Evolutionary conservation across 2,888 invertebrate genomes (phyloP).

Genomic region (Thera britannica): DNA sequence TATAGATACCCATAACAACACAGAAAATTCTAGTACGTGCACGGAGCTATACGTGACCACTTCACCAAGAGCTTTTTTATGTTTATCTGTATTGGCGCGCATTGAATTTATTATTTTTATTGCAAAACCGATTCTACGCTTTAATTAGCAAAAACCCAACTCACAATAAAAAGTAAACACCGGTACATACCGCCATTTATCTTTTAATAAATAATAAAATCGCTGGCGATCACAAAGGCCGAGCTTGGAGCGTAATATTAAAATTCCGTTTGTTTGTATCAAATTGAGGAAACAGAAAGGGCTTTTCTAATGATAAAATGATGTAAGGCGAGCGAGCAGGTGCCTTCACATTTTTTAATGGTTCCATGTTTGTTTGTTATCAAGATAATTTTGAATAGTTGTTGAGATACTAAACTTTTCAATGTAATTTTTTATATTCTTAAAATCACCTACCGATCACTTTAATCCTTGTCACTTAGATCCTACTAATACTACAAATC

Average conservation of each 20-base stretch:
- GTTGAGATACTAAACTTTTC: neutral
- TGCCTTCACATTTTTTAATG: neutral
- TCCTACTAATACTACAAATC: too few species aligned
- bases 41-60: too few species aligned
- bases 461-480: too few species aligned
- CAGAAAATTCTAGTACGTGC: too few species aligned
- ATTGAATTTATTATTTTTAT: neutral
- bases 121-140: neutral
- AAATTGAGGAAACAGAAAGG: constrained; percentile 69
- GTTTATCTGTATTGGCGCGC: neutral
- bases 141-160: neutral
- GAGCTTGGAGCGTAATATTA: constrained; percentile 62
- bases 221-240: constrained; percentile 55
- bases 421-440: neutral
- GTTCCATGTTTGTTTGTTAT: neutral
- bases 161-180: constrained; percentile 2
- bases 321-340: constrained; percentile 47
- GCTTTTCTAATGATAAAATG: constrained; percentile 74
- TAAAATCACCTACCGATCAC: too few species aligned
- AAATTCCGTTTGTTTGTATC: constrained; percentile 71
- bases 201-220: constrained; percentile 51
- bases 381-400: neutral
- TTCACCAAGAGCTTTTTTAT: too few species aligned
- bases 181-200: constrained; percentile 13
- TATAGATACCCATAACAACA: too few species aligned